A percentile compares a stretch with the other conserved stretches of the same genome.
These are phyloP conservation scores for Montipora efflorescens DNA, from an alignment of 64 coral and sea anemone genomes.

Conservation along the genomic window DNA sequence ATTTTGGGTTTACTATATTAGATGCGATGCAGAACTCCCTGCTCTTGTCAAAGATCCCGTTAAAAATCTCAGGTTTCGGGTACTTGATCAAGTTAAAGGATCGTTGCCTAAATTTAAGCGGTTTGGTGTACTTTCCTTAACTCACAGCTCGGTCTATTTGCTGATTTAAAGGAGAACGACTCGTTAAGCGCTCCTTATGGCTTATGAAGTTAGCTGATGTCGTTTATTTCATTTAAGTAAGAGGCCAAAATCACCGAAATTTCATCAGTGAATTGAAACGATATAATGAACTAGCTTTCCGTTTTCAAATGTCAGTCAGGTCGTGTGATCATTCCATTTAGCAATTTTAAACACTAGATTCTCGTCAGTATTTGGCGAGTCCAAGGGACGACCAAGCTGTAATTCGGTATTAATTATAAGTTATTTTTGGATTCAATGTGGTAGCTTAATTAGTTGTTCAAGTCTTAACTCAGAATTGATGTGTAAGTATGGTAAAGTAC, in stretches of 20 bases:
- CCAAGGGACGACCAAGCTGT: no score
- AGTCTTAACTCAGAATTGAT: no score
- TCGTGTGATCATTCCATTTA: no score
- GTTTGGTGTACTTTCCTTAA: neutral
- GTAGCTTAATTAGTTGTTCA: no score
- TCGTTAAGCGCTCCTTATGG: neutral
- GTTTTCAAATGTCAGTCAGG: neutral
- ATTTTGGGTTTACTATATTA: neutral
- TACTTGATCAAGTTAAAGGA: neutral
- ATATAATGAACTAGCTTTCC: no score
- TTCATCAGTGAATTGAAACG: no score
- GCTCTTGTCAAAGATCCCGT: neutral
- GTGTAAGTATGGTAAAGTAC: neutral
- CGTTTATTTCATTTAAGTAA: neutral
- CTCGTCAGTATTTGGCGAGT: no score
- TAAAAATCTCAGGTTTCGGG: neutral
- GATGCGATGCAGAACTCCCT: neutral
- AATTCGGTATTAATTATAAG: no score
- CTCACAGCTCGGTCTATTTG: neutral
- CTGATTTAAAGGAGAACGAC: neutral
- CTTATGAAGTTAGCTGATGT: neutral
- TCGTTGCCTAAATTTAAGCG: no score
- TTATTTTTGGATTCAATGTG: no score
- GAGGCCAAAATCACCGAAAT: no score
- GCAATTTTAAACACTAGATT: no score